phyloP scores from a whole-genome alignment of 2,888 invertebrate genomes.

The Oscheius sp. region DNA sequence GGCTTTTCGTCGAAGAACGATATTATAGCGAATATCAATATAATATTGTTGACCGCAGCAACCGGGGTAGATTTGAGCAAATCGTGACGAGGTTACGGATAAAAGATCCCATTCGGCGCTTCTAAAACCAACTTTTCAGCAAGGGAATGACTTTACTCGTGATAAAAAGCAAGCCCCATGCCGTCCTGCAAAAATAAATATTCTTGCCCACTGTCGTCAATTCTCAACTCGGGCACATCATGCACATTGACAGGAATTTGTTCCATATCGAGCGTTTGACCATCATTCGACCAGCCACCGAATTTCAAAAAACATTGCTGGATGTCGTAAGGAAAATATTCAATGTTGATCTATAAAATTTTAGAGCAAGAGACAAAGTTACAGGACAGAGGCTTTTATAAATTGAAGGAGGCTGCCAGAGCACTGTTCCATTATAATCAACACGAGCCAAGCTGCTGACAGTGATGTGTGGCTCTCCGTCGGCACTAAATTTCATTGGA shows the following conservation, averaged over 20 bases:
- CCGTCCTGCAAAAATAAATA: conserved; percentile 53
- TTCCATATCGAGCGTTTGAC: conserved; percentile 55
- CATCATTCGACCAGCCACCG: conserved; percentile 91
- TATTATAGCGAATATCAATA: conserved; percentile 54
- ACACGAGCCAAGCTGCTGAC: conserved; percentile 53
- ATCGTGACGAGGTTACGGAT: conserved; percentile 54
- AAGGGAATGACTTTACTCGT: conserved; percentile 40
- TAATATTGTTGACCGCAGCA: conserved; percentile 61
- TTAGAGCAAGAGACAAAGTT: background rate
- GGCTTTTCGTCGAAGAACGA: conserved; percentile 52
- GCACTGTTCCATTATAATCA: conserved; percentile 54
- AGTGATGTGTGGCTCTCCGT: conserved; percentile 60
- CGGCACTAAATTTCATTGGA: conserved; percentile 54
- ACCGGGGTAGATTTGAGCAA: conserved; percentile 58
- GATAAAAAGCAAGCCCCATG: conserved; percentile 54
- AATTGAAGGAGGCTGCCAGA: conserved; percentile 61
- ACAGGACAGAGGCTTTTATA: conserved; percentile 61
- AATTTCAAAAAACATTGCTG: conserved; percentile 58
- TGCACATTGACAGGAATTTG: conserved; percentile 53
- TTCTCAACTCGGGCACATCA: conserved; percentile 39
- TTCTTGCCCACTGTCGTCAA: conserved; percentile 45
- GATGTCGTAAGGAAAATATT: conserved; percentile 68
- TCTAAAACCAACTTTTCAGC: conserved; percentile 34
- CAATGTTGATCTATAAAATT: conserved; percentile 70
- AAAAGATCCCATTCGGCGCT: conserved; percentile 64